Evolutionary conservation across 2,113 vertebrate genomes (phyloP).

Genomic region (Myotis lucifugus): DNA sequence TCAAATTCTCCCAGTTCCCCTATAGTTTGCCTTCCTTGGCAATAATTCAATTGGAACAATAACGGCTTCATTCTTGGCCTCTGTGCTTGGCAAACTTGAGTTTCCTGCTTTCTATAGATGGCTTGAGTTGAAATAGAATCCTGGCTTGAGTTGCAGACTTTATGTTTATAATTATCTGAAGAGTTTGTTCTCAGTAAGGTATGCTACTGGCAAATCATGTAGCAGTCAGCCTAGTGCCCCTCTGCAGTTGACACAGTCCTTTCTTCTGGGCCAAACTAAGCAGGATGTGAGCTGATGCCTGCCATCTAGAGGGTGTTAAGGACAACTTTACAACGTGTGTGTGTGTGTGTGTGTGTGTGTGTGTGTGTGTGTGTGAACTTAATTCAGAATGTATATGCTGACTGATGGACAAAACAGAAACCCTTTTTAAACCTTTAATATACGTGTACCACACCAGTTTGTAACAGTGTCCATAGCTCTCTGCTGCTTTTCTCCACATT

Average conservation of each 20-base stretch:
- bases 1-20: background rate
- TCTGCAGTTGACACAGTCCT: background rate
- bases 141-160: conserved; percentile 49
- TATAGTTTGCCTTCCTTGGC: conserved; percentile 54
- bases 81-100: conserved; percentile 50
- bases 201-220: conserved; percentile 18
- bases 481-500: background rate
- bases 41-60: conserved; percentile 13
- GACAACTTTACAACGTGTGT: background rate
- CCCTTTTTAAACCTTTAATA: background rate
- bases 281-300: background rate
- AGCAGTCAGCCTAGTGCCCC: background rate
- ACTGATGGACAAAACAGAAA: background rate
- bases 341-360: too few relatives aligned
- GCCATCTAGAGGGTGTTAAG: background rate
- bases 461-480: background rate
- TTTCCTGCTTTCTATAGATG: conserved; percentile 49
- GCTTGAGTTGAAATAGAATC: conserved; percentile 58
- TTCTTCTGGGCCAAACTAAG: background rate
- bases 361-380: background rate
- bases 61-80: conserved; percentile 29
- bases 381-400: background rate
- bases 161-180: conserved; percentile 63
- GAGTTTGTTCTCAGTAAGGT: conserved; percentile 36
- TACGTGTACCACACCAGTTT: background rate